These are phyloP conservation scores for Cochlearius cochlearius DNA, from an alignment of 2,113 vertebrate species.

Conservation along the genomic window DNA sequence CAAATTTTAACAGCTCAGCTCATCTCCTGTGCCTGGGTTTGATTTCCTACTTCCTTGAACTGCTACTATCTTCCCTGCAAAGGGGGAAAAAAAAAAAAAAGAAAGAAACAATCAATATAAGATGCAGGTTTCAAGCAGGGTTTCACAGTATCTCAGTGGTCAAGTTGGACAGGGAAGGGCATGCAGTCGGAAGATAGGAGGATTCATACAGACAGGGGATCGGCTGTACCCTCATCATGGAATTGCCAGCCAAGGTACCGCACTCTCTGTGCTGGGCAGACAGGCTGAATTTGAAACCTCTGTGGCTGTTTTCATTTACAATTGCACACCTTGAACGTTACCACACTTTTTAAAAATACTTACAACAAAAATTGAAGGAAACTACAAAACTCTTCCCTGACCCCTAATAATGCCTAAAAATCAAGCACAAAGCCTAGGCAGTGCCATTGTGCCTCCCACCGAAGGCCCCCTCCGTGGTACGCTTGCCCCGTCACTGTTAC, in stretches of 20 bases:
- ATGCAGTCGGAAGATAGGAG: not conserved
- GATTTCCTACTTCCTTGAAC: not conserved
- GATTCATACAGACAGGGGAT: not conserved
- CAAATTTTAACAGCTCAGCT: not conserved
- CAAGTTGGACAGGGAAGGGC: not conserved
- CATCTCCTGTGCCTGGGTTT: not conserved
- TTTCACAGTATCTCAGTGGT: not conserved
- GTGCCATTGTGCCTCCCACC: not conserved
- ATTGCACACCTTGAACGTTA: not conserved
- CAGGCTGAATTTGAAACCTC: not conserved
- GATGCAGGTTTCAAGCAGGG: not conserved
- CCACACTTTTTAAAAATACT: not conserved
- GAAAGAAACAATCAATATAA: not conserved
- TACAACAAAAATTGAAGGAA: not conserved
- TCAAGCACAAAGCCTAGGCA: not conserved
- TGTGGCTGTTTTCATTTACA: not conserved
- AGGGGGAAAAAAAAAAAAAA: not conserved
- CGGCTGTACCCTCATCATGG: not conserved
- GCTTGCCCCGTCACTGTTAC: accelerated
- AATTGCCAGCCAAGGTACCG: not conserved
- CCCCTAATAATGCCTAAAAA: no score
- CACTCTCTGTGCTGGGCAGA: accelerated
- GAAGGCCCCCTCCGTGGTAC: accelerated
- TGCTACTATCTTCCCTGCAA: not conserved
- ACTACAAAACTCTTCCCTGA: not conserved